Evolutionary conservation across 2,888 invertebrate species (phyloP).

Genomic region (Liopterus haemorrhoidalis): DNA sequence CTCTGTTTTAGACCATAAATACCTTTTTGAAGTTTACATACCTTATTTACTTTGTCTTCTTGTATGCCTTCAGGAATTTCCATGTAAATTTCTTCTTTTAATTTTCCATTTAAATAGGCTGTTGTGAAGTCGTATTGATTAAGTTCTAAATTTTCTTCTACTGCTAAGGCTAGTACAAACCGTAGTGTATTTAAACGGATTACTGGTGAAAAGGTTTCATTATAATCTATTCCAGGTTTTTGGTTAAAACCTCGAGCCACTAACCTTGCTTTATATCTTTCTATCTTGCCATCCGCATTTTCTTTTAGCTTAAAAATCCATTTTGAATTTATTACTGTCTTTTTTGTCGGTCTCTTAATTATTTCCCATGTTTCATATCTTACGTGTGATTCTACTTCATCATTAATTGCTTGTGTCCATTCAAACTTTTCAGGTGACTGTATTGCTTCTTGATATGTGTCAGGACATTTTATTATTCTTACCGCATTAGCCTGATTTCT

Average conservation of each 20-base stretch:
- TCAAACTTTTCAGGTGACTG: too few relatives aligned
- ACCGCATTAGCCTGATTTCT: too few relatives aligned
- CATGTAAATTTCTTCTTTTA: constrained; percentile 6
- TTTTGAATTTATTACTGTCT: neutral
- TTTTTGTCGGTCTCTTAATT: neutral
- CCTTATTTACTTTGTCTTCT: neutral
- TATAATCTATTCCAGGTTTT: neutral
- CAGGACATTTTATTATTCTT: too few relatives aligned
- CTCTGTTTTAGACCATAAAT: constrained; percentile 6
- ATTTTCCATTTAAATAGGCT: constrained; percentile 1
- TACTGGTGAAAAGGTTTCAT: constrained; percentile 3
- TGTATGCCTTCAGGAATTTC: constrained; percentile 5
- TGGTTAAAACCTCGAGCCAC: constrained; percentile 1
- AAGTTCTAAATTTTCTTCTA: neutral
- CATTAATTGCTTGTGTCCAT: too few relatives aligned
- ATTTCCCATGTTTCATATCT: constrained; percentile 4
- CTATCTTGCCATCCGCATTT: neutral
- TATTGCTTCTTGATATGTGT: too few relatives aligned
- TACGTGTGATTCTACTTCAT: too few relatives aligned
- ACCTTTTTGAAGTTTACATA: constrained; percentile 5
- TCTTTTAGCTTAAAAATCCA: constrained; percentile 6
- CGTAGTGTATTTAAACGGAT: constrained; percentile 1
- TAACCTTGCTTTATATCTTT: constrained; percentile 3
- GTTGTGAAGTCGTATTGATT: constrained; percentile 8
- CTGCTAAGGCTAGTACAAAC: neutral